Evolutionary conservation across 2,888 invertebrate genomes (phyloP), one percentile per base, ranked within the genome.

Genomic region (Caenorhabditis sp.): DNA sequence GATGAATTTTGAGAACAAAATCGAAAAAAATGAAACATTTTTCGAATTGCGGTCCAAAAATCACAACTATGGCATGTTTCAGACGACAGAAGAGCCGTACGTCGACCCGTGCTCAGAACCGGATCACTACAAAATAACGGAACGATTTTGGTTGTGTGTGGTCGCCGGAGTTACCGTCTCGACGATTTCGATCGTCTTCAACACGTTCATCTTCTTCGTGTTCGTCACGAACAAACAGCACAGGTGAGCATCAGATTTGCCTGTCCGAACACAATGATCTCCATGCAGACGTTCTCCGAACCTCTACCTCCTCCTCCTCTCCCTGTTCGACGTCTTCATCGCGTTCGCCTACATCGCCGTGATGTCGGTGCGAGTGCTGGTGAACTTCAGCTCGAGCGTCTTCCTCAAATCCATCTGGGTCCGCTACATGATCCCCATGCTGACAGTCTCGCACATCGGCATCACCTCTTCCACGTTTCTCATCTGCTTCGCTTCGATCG

Each of bases 401-500:
- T 55, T 70, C 7, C 43, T 82, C 35, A 82, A 77, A 41, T 70
- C 55, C 11, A 76, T 82, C 35, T 82, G 85, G 83, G 73, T 78
- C 9, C 30, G 26, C 15, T 85, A 85, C 59, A 76, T 83, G 75
- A 72, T 83, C 20, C 83, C 82, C 17, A 80, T 82, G 81, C 59
- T 84, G 13, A 71, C 83, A 2, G 70, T 83, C 8, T 80, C 82
- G 4, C 83, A 83, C 46, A 76, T 83, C 17, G 81, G 78, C 15
- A 80, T 83, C 61, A 85, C 82, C 2, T 79, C 83, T 0, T 81
- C 82, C 6, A 76, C 82, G n/a, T 85, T 81, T 39, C 71, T 85
- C 41, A 85, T 85, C 39, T 77, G 78, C 17, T 82, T 79, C 59
- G 85, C 85, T n/a, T 80, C 85, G 11, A 74, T 85, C 20, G 85